These are phyloP conservation scores for Hiodon alosoides DNA, from an alignment of 2,113 vertebrate species.

Conservation along the genomic window DNA sequence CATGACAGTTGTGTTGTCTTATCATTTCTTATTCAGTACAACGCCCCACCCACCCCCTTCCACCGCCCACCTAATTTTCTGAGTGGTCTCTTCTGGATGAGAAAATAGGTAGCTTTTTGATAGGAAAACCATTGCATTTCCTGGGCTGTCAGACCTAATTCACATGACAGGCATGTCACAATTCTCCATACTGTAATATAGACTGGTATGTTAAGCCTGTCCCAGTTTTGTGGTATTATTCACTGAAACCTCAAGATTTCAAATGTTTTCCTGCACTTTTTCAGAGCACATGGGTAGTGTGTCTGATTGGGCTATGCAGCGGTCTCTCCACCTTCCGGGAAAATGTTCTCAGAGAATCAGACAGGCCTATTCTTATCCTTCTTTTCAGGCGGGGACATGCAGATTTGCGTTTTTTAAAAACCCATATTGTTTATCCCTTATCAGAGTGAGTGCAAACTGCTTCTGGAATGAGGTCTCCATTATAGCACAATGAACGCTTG, in stretches of 20 bases:
- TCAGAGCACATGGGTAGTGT: too few relatives aligned
- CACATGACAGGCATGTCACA: too few relatives aligned
- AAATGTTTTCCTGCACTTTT: too few relatives aligned
- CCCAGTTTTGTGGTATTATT: too few relatives aligned
- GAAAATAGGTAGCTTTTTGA: background rate
- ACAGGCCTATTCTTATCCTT: conserved; percentile 13
- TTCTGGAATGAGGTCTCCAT: conserved; percentile 17
- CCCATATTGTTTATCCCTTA: conserved; percentile 13
- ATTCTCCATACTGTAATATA: too few relatives aligned
- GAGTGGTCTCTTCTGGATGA: background rate
- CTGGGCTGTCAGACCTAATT: too few relatives aligned
- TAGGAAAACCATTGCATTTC: too few relatives aligned
- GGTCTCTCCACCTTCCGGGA: background rate
- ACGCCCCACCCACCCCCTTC: too few relatives aligned
- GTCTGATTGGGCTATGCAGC: background rate
- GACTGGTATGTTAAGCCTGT: too few relatives aligned
- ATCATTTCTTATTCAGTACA: too few relatives aligned
- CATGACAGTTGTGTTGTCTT: too few relatives aligned
- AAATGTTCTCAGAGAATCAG: background rate
- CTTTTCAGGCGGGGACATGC: background rate
- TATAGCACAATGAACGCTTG: conserved; percentile 9
- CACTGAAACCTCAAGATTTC: too few relatives aligned
- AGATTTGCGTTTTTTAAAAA: conserved; percentile 13
- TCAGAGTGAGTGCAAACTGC: conserved; percentile 11
- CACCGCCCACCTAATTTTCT: background rate